These are phyloP conservation scores for Lynx canadensis DNA, from an alignment of 2,113 vertebrate species.

Conservation along the genomic window DNA sequence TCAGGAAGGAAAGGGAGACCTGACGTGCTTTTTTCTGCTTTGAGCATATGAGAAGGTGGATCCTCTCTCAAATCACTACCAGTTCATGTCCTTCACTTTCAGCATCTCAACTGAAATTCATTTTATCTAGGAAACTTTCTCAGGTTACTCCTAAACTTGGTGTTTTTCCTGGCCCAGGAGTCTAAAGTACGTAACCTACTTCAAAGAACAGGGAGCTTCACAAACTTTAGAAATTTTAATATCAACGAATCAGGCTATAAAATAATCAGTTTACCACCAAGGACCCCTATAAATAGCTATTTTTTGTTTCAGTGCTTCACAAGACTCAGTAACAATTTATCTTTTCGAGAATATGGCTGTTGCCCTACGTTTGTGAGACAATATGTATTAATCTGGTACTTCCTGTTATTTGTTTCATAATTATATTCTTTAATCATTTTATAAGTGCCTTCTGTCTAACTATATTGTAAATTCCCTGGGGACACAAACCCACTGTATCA, in stretches of 20 bases:
- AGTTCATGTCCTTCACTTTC: not conserved
- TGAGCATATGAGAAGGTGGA: not conserved
- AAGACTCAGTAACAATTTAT: not conserved
- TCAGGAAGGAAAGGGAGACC: not conserved
- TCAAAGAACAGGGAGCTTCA: not conserved
- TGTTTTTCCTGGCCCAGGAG: not conserved
- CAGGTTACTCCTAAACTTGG: not conserved
- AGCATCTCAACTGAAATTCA: not conserved
- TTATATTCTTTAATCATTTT: conserved; percentile 49
- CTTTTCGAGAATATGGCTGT: conserved; percentile 13
- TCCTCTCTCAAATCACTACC: not conserved
- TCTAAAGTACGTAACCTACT: not conserved
- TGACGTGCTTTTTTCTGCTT: not conserved
- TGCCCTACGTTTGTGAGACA: not conserved
- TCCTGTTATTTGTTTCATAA: conserved; percentile 44
- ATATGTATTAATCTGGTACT: not conserved
- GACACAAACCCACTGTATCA: not conserved
- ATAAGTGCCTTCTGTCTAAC: not conserved
- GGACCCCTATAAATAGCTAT: not conserved
- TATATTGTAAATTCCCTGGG: not conserved
- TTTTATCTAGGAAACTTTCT: not conserved
- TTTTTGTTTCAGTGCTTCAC: not conserved
- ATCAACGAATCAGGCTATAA: not conserved
- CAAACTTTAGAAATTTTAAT: conserved; percentile 33
- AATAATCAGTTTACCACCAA: not conserved